These are phyloP conservation scores for Papio anubis DNA, from an alignment of 2,113 vertebrate species.

Conservation along the genomic window DNA sequence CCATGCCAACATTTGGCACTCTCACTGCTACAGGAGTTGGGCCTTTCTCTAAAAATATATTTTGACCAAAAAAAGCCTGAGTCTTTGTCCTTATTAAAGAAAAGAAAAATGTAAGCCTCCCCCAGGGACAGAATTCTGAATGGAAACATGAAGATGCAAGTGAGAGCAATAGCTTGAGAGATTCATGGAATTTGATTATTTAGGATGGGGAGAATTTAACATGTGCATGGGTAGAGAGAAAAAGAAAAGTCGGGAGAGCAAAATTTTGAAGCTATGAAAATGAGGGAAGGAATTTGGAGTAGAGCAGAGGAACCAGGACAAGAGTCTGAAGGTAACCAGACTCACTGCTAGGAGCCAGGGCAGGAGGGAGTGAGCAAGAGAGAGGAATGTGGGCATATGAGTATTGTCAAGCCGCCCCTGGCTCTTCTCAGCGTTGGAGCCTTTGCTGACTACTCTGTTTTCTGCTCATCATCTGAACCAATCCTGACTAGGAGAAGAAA, in stretches of 20 bases:
- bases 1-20: neutral
- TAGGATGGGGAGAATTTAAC: neutral
- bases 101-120: neutral
- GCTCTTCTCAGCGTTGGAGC: neutral
- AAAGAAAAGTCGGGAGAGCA: neutral
- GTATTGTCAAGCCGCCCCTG: neutral
- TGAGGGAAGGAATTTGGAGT: neutral
- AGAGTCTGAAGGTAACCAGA: neutral
- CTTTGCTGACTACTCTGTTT: neutral
- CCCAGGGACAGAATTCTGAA: neutral
- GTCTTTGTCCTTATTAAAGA: neutral
- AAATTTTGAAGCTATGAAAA: neutral
- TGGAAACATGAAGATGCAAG: neutral
- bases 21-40: neutral
- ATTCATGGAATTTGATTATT: neutral
- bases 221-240: neutral
- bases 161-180: neutral
- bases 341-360: neutral
- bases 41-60: conserved; percentile 17
- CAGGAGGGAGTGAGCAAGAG: neutral
- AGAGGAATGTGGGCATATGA: neutral
- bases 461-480: neutral
- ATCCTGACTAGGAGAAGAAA: neutral
- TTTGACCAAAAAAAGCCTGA: neutral
- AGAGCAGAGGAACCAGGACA: neutral